These are phyloP conservation scores for Merops nubicus DNA, from an alignment of 2,113 vertebrate species.

Conservation along the genomic window DNA sequence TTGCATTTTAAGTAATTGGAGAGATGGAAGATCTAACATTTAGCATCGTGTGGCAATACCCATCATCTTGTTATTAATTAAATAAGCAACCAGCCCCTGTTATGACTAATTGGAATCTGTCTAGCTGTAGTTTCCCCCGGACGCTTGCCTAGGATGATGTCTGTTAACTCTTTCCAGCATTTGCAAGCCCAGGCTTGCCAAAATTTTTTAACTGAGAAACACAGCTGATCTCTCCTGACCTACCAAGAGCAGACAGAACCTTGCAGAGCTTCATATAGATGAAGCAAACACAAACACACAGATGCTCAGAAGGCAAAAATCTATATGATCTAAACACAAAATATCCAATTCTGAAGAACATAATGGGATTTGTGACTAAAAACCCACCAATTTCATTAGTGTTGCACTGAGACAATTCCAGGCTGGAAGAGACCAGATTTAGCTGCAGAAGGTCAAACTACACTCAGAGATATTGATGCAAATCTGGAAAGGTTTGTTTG, in stretches of 20 bases:
- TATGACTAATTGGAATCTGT: background rate
- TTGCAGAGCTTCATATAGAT: fast-evolving
- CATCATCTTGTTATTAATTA: background rate
- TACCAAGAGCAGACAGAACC: background rate
- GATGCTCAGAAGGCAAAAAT: background rate
- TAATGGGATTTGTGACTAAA: background rate
- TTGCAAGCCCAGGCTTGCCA: background rate
- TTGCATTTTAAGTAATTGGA: background rate
- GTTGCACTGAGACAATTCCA: background rate
- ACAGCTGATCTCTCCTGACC: background rate
- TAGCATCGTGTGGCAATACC: background rate
- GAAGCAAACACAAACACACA: background rate
- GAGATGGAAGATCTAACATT: background rate
- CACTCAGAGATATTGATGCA: background rate
- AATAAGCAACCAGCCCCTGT: fast-evolving
- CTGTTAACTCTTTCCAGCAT: background rate
- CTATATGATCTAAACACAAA: fast-evolving
- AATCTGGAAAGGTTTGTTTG: background rate
- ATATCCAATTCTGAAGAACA: fast-evolving
- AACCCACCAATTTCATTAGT: background rate
- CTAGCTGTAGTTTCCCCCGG: background rate
- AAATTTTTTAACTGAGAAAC: background rate
- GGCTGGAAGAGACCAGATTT: background rate
- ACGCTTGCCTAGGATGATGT: background rate
- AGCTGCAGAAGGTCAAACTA: background rate